phyloP scores from a whole-genome alignment of 2,888 invertebrate genomes.

The Seira musarum region DNA sequence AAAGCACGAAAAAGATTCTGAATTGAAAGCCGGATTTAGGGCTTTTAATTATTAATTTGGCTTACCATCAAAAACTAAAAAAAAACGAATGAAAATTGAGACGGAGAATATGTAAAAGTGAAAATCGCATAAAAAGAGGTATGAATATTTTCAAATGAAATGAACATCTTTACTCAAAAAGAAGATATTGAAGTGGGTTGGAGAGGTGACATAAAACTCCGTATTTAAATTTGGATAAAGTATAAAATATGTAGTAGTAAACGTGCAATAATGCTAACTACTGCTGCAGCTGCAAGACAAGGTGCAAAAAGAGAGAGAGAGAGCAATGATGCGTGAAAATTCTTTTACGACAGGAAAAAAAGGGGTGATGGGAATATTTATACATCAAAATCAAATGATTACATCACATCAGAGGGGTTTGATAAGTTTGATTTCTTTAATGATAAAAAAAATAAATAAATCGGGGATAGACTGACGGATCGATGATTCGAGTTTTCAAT shows the following conservation, averaged over 20 bases:
- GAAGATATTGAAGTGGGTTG: not conserved
- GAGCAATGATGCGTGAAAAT: slow-evolving; percentile 5
- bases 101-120: no score
- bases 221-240: not conserved
- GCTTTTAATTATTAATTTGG: slow-evolving; percentile 7
- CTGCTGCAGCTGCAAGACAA: not conserved
- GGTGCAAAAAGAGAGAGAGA: slow-evolving; percentile 20
- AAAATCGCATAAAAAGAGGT: no score
- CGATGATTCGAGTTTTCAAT: no score
- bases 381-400: no score
- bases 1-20: not conserved
- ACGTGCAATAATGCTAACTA: not conserved
- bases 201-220: not conserved
- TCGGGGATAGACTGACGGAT: no score
- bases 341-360: no score
- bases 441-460: no score
- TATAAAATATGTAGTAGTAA: not conserved
- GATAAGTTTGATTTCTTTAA: no score
- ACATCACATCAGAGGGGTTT: no score
- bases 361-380: no score
- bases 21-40: slow-evolving; percentile 6
- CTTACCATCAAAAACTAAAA: not conserved
- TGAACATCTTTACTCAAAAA: not conserved
- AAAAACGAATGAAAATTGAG: not conserved
- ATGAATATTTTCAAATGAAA: not conserved